Evolutionary conservation across 2,888 invertebrate species (phyloP), one percentile per base, ranked within the genome.

Genomic region (Campoplex capitator): DNA sequence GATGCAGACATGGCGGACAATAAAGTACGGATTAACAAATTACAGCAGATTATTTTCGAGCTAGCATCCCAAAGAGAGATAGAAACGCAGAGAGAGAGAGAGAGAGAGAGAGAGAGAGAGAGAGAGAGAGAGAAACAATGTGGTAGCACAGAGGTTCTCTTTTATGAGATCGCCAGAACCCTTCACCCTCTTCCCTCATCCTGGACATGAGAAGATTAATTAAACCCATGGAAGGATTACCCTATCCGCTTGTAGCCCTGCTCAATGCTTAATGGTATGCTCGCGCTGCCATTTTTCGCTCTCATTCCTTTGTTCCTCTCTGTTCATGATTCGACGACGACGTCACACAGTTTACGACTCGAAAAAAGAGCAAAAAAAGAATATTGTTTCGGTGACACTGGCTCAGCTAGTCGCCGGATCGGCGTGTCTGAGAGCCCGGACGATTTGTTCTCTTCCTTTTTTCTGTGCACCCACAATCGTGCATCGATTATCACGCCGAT

Each of bases 141-240:
- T 23, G 42, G 70, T 51, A 71, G 74, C 68, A 56, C 38, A 54
- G 42, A 54, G 62, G 80, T 62, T 84, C 83, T 84, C 82, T 84
- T 87, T 87, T 87, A 87, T 82, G 74, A 75, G 84, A 62, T 62
- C 28, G 45, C 70, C 75, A 7, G 42, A 54, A 11, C 38, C 67
- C 58, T 56, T 54, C 32, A 56, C 70, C 32, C 78, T 75, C 77
- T 76, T 78, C 70, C 58, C 68, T 74, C 73, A 67, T 76, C 73
- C 23, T 13, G 71, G 80, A 58, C 83, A 85, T 83, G 85, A 87
- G 88, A 90, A 92, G 92, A 93, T 93, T 93, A 93, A 93, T 93
- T 93, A 93, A 93, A 93, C 91, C 90, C 88, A 88, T 87, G 90
- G 91, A 92, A 92, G 92, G 92, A 92, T 93, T 92, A 92, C 92